phyloP scores from a whole-genome alignment of 2,888 invertebrate species.

The Meandrusa payeni region DNA sequence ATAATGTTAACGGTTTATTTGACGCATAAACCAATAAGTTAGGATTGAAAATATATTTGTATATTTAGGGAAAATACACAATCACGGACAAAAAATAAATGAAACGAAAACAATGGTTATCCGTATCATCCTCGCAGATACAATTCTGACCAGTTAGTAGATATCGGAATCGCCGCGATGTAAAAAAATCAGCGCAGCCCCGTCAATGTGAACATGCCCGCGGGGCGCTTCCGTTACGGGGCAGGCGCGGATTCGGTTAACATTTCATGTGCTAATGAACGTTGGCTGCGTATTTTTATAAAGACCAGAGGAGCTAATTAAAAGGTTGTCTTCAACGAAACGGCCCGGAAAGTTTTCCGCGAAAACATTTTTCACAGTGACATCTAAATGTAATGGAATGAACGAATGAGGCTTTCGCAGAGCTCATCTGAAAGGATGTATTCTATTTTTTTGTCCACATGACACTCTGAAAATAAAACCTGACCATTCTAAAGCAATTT shows the following conservation, averaged over 20 bases:
- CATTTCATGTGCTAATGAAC: constrained; percentile 49
- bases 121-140: background rate
- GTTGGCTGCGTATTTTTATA: constrained; percentile 45
- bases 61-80: too few species aligned
- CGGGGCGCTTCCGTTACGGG: constrained; percentile 23
- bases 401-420: constrained; percentile 9
- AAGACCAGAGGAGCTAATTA: constrained; percentile 48
- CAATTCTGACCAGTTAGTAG: constrained; percentile 13
- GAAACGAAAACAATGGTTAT: background rate
- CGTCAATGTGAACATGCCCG: constrained; percentile 32
- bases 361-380: constrained; percentile 15
- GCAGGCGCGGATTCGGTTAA: constrained; percentile 34
- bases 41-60: too few species aligned
- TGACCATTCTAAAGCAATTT: too few species aligned
- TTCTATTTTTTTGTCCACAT: constrained; percentile 1
- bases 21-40: too few species aligned
- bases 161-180: constrained; percentile 1
- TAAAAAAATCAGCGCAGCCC: constrained; percentile 18
- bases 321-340: constrained; percentile 33
- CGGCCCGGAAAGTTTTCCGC: constrained; percentile 5
- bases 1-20: too few species aligned
- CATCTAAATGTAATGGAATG: constrained; percentile 21
- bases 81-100: too few species aligned
- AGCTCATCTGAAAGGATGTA: background rate
- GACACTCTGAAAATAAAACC: background rate